Conservation (phyloP, 2,888 invertebrate genomes). For the Quadroppia sp. region DNA sequence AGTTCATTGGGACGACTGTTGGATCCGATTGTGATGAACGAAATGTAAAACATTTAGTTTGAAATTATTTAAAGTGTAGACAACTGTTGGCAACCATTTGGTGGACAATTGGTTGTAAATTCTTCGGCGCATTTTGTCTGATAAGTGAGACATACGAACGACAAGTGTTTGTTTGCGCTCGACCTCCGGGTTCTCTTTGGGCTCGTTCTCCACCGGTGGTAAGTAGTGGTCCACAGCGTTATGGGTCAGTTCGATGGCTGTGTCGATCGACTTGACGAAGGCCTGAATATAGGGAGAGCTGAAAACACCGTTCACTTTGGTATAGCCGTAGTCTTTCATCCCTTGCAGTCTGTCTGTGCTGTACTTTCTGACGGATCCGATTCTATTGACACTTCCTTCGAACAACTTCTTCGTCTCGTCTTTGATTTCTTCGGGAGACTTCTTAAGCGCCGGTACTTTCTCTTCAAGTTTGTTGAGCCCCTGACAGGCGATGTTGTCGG, state of each 20-base stretch:
- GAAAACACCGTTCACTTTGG: constrained; percentile 35
- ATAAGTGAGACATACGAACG: constrained; percentile 19
- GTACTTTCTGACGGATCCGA: constrained; percentile 27
- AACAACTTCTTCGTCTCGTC: constrained; percentile 21
- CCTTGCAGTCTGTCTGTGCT: constrained; percentile 29
- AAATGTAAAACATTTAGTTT: background rate
- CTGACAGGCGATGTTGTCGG: constrained; percentile 41
- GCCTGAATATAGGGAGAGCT: background rate
- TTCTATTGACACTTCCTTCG: background rate
- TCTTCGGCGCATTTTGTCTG: constrained; percentile 33
- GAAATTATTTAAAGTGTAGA: background rate
- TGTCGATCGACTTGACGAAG: constrained; percentile 35
- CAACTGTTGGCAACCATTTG: constrained; percentile 3
- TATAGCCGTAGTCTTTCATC: constrained; percentile 25
- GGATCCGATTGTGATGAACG: background rate
- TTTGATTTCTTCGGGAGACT: constrained; percentile 42
- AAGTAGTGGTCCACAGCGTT: constrained; percentile 39
- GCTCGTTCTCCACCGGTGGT: constrained; percentile 9
- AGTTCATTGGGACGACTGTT: too few relatives aligned
- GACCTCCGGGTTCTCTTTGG: background rate
- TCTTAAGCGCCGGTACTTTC: constrained; percentile 40
- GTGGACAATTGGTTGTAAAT: constrained; percentile 33
- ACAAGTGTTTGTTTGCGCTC: constrained; percentile 11
- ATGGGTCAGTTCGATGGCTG: constrained; percentile 35
- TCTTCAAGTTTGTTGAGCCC: constrained; percentile 40